phyloP scores from a whole-genome alignment of 2,797 vertebrate species.

The Galagoides demidoff region DNA sequence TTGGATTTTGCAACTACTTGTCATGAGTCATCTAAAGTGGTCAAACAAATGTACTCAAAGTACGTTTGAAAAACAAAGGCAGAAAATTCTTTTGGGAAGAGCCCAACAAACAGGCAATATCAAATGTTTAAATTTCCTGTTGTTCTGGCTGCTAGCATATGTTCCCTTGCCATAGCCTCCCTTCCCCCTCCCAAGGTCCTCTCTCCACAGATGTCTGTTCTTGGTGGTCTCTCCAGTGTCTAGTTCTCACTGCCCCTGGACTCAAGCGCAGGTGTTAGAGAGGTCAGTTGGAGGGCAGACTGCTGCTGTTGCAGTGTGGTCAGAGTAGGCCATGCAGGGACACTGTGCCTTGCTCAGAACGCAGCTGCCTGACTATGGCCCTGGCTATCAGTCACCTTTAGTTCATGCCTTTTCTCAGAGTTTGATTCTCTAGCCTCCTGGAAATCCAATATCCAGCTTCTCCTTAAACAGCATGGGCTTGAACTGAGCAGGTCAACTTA shows the following conservation, averaged over 20 bases:
- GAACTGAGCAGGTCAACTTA: no score
- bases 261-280: neutral
- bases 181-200: no score
- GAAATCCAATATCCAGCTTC: neutral
- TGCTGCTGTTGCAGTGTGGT: rapidly evolving
- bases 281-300: neutral
- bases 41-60: neutral
- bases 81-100: neutral
- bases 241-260: neutral
- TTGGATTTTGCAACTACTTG: neutral
- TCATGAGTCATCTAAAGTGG: neutral
- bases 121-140: neutral
- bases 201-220: neutral
- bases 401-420: neutral
- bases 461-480: neutral
- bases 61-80: neutral
- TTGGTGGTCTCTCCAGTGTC: neutral
- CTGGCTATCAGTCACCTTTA: neutral
- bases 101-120: no score
- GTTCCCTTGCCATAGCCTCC: neutral
- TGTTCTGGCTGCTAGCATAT: neutral
- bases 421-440: neutral
- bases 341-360: rapidly evolving
- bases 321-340: neutral
- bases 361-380: neutral